Percentiles rank a stretch among this genome's conserved stretches.
These are phyloP conservation scores for Spinus olivaceus DNA, from an alignment of 2,797 vertebrate species.

Conservation along the genomic window DNA sequence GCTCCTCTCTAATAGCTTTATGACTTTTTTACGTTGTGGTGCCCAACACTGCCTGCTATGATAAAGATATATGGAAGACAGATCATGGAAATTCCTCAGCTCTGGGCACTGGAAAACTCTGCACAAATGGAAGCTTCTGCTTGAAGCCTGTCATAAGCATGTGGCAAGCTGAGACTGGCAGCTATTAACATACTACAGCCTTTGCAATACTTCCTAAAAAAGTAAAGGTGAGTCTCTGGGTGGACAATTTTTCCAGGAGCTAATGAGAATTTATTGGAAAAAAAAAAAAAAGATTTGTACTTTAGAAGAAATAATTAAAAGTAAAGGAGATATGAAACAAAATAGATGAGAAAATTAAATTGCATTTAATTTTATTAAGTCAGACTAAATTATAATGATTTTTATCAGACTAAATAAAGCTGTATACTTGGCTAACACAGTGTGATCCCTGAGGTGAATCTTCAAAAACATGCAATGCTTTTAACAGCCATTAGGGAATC, in stretches of 20 bases:
- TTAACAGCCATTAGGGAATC: neutral
- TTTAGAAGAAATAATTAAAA: neutral
- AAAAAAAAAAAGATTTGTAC: neutral
- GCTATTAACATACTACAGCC: neutral
- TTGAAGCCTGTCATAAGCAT: rapidly evolving
- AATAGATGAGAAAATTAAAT: neutral
- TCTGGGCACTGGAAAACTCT: neutral
- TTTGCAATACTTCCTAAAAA: neutral
- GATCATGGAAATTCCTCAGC: neutral
- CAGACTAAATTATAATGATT: neutral
- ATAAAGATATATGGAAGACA: neutral
- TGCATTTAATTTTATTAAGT: neutral
- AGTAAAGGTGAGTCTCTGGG: neutral
- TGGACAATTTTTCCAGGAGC: neutral
- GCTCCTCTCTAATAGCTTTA: neutral
- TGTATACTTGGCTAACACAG: neutral
- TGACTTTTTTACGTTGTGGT: neutral
- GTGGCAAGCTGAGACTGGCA: neutral
- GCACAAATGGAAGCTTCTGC: neutral
- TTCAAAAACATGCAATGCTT: neutral
- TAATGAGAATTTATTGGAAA: neutral
- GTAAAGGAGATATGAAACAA: neutral
- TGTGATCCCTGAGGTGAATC: neutral
- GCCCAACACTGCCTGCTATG: neutral
- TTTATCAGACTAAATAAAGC: neutral